Conservation (phyloP, 2,888 invertebrate genomes). For the Exocentrus adspersus region DNA sequence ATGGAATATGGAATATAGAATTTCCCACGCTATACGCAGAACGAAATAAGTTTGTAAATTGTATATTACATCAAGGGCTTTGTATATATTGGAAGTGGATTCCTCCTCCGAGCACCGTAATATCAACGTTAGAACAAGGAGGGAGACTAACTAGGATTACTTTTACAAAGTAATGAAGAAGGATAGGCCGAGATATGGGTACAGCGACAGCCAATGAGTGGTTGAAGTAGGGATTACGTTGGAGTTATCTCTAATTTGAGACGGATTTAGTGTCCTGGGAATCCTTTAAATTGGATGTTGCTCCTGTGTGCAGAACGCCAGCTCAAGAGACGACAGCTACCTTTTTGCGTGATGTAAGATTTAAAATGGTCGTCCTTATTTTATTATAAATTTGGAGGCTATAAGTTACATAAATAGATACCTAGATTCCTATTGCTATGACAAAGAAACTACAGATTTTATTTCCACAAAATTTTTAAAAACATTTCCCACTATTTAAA, state of each 20-base stretch:
- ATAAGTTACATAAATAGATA: too few species aligned
- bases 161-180: slow-evolving; percentile 55
- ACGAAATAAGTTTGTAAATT: neutral
- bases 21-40: neutral
- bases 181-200: slow-evolving; percentile 57
- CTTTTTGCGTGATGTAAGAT: slow-evolving; percentile 50
- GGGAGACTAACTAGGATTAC: slow-evolving; percentile 44
- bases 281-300: slow-evolving; percentile 68
- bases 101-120: slow-evolving; percentile 43
- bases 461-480: too few species aligned
- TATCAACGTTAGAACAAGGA: slow-evolving; percentile 47
- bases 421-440: too few species aligned
- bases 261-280: slow-evolving; percentile 68
- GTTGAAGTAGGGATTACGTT: slow-evolving; percentile 61
- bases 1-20: neutral
- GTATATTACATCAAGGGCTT: slow-evolving; percentile 26
- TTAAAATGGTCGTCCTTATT: slow-evolving; percentile 32
- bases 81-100: slow-evolving; percentile 35
- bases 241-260: slow-evolving; percentile 69
- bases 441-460: too few species aligned
- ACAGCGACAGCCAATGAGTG: slow-evolving; percentile 61
- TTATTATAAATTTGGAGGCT: neutral
- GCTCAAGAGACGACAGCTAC: slow-evolving; percentile 50
- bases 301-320: slow-evolving; percentile 42
- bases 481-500: too few species aligned